Base-by-base conservation (phyloP, 2,888 invertebrate genomes). In the Ischnura elegans region DNA sequence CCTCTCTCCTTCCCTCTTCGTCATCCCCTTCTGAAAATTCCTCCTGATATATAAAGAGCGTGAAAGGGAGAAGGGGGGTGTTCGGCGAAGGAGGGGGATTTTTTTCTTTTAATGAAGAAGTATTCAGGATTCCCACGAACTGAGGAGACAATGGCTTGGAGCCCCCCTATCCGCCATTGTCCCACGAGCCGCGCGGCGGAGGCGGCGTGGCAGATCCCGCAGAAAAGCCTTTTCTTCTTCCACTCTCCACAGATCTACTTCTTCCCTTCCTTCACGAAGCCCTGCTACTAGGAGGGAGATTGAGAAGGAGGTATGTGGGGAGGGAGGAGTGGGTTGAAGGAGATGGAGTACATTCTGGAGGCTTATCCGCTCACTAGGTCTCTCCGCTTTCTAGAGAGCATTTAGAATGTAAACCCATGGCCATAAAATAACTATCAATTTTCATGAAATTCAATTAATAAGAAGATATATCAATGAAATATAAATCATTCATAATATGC, bases 221-320 rank as follows among this genome's bases (percentile, higher is more conserved):
- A n/a, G 29, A n/a, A 90, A 90, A 90, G 90, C 90, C 90, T 29
- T 13, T 19, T 51, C 55, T 90, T 90, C 90, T 90, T 90, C 90
- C 36, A 36, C 76, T 36, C 76, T 8, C 16, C n/a, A n/a, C n/a
- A n/a, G n/a, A n/a, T n/a, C n/a, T n/a, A n/a, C 36, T 76, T 13
- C 76, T 36, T 10, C 36, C 43, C 51, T 43, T 90, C 43, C 90
- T 90, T 43, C 61, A 29, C 55, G 25, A 13, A 47, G 47, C 47
- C 47, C 47, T 47, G n/a, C n/a, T n/a, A n/a, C 61, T 55, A 55
- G 87, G 51, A 36, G 87, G 55, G n/a, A 87, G 42, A 42, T 51
- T 42, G 5, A 25, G 36, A 21, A 90, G 42, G 66, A 29, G 29
- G 66, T 13, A 66, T n/a, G 66, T 29, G 25, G 10, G 36, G 61